Base-by-base conservation (phyloP, 1,140 invertebrate genomes). In the Ceratoteleas bidentatus region DNA sequence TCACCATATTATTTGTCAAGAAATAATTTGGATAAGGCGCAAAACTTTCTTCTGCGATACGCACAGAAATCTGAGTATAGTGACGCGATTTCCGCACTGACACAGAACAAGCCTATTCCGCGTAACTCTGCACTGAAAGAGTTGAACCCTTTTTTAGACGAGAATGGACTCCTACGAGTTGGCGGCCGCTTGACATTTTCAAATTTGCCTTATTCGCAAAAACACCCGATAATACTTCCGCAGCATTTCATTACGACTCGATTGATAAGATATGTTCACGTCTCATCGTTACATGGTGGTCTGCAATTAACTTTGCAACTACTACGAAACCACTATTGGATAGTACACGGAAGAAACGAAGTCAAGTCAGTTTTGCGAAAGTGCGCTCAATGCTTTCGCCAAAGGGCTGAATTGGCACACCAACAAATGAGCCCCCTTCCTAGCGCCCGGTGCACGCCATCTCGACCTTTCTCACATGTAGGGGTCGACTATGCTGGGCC, bases 71-170 rank as follows among this genome's bases (percentile, higher is more conserved):
- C 24, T 24, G 24, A 24, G 24, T 24, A 24, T 24, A 24, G 24
- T 24, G 24, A 24, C 24, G 4, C 24, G 24, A 24, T 24, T 24
- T 24, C 24, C 1, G 24, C 24, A 24, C 4, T 24, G 24, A 2
- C 24, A 24, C 1, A 24, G 4, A 24, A 40, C 36, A 40, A 9
- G 2, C 36, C 36, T 9, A 40, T 40, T 40, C 36, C 36, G 2
- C 7, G 10, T 1, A 40, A 8, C 6, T 40, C 36, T 40, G 7
- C 36, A 11, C 6, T 40, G 36, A 40, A 40, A 40, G 13, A 45
- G 10, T n/a, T 11, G 2, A 56, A 3, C n/a, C 57, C 57, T n/a
- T 61, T 61, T 34, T 47, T 61, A 11, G 57, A 61, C 15, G 10
- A 34, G 0, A 34, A 49, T 6, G 43, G 16, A 0, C 24, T 61